Base-by-base conservation (phyloP, 2,113 vertebrate species). In the Larimichthys crocea region DNA sequence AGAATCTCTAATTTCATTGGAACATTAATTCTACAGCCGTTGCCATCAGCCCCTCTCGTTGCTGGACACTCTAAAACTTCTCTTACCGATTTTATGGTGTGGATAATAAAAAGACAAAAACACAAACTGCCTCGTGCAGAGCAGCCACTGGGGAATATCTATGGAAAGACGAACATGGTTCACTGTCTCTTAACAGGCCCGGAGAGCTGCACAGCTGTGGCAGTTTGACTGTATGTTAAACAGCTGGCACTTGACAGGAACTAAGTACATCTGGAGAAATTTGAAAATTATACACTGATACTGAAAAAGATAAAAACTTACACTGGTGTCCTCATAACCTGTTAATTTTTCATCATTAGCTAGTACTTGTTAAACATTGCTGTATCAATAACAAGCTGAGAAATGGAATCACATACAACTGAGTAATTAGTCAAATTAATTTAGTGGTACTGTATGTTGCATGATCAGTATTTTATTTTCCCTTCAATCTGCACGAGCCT, bases 201-300 rank as follows among this genome's bases (percentile, higher is more conserved):
- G 19, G 17, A 76, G 61, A 69, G 53, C 60, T 60, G 67, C 76
- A 85, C 90, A 92, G 92, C 90, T 93, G 92, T 22, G 49, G 66
- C 74, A 77, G 56, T 74, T 74, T 82, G 73, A 79, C 76, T 83
- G 68, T 76, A 65, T 74, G 76, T 66, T 59, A 77, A 82, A 89
- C 90, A 94, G 78, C 85, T 92, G 89, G 81, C 67, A 24, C 65
- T 17, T 42, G 56, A 87, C 79, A 77, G 73, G 10, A 82, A 83
- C 74, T 52, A 57, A 74, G 70, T 73, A 65, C 59, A 93, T 77
- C 67, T 88, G 85, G 76, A 78, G 48, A 77, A 56, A 74, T 84
- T 3, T 8, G 24, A 44, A 77, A 80, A 80, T 69, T 24, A 84
- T n/a, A 74, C 61, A 77, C 26, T 26, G 26, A 44, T 52, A 64